A percentile compares a stretch with the other conserved stretches of the same genome.
Conservation (phyloP, 2,888 invertebrate genomes). For the Drosophila lacicola region DNA sequence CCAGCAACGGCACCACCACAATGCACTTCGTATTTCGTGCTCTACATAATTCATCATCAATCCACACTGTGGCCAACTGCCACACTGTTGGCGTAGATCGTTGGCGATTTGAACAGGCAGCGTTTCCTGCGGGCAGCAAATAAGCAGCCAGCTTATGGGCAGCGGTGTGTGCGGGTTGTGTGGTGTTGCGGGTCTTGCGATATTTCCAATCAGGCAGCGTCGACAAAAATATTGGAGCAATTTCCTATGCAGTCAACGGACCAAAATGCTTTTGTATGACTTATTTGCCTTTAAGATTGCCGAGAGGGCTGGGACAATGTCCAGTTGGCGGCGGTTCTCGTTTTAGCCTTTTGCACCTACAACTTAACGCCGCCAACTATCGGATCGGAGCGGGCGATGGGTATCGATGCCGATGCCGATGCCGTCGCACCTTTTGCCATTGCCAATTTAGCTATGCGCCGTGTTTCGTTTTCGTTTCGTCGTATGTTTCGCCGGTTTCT, state of each 20-base stretch:
- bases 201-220: constrained; percentile 72
- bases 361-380: constrained; percentile 74
- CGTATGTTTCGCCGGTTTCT: constrained; percentile 58
- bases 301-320: constrained; percentile 39
- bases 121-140: constrained; percentile 63
- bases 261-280: constrained; percentile 64
- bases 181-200: constrained; percentile 29
- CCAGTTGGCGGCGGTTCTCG: constrained; percentile 44
- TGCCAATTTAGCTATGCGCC: constrained; percentile 70
- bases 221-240: constrained; percentile 73
- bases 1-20: constrained; percentile 35
- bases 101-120: constrained; percentile 36
- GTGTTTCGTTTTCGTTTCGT: constrained; percentile 64
- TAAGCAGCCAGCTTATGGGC: constrained; percentile 23
- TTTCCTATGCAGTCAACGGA: constrained; percentile 61
- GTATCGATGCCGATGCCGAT: constrained; percentile 29
- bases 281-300: constrained; percentile 61
- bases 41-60: constrained; percentile 84
- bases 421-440: constrained; percentile 58
- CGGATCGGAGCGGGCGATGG: constrained; percentile 35
- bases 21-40: constrained; percentile 80
- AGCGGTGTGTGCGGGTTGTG: not conserved
- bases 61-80: constrained; percentile 63
- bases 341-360: constrained; percentile 68
- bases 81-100: constrained; percentile 48